Evolutionary conservation across 2,797 vertebrate genomes (phyloP), one percentile per base, ranked within the genome.

Genomic region (Chanos chanos): DNA sequence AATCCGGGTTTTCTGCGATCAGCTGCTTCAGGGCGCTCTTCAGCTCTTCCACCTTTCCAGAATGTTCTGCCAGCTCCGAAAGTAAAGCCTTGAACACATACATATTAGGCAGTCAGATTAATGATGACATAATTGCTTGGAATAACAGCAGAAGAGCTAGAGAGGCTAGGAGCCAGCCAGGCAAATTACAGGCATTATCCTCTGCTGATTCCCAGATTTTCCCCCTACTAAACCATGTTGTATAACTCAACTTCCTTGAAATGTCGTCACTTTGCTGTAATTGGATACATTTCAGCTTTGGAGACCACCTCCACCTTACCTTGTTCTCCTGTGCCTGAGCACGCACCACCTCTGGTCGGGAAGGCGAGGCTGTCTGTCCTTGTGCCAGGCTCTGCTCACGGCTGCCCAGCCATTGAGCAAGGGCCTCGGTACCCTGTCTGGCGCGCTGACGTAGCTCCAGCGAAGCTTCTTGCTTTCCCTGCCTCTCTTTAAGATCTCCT

Each of bases 241-340:
- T 40, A 31, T 40, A 64, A 16, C 33, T 45, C 7, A 1, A n/a
- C 28, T 39, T 40, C 28, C 28, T 61, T 15, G 9, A 5, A 44
- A 57, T 6, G n/a, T n/a, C n/a, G n/a, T n/a, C n/a, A n/a, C n/a
- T n/a, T n/a, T n/a, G n/a, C n/a, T n/a, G n/a, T n/a, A n/a, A n/a
- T n/a, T n/a, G n/a, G n/a, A n/a, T n/a, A n/a, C n/a, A n/a, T n/a
- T n/a, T n/a, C n/a, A n/a, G n/a, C n/a, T n/a, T n/a, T n/a, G n/a
- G n/a, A n/a, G 39, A 34, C 8, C 7, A 25, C 33, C 27, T 22
- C 10, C 13, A 15, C 5, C 6, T 54, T 74, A 97, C 97, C 94
- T 98, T 96, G 86, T 97, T 98, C 81, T 94, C 91, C 68, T 93
- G 89, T 4, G 91, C 95, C 81, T 97, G 94, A 37, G 90, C 93